A percentile compares a stretch with the other conserved stretches of the same genome.
Evolutionary conservation across 1,140 invertebrate species (phyloP).

Genomic region (Philaenus spumarius): DNA sequence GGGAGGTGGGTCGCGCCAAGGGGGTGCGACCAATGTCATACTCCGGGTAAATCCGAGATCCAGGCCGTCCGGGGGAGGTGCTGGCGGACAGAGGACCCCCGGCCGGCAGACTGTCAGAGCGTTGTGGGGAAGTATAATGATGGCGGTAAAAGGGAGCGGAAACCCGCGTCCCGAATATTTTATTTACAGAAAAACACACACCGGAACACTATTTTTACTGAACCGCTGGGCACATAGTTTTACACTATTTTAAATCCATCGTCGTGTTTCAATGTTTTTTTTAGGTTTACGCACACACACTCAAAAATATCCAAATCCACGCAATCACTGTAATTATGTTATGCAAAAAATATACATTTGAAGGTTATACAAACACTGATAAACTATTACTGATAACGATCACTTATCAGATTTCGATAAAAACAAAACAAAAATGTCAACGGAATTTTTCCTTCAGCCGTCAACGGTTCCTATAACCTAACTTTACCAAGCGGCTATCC

Average conservation of each 20-base stretch:
- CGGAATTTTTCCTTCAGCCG: background rate
- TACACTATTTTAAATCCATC: background rate
- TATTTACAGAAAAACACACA: background rate
- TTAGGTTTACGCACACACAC: background rate
- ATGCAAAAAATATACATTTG: background rate
- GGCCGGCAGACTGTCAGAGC: slow-evolving; percentile 29
- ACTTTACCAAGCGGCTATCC: background rate
- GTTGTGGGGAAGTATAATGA: slow-evolving; percentile 33
- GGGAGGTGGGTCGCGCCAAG: slow-evolving; percentile 56
- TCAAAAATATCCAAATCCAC: background rate
- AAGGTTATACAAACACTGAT: background rate
- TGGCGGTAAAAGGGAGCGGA: slow-evolving; percentile 15
- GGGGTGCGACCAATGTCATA: slow-evolving; percentile 60
- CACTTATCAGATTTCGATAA: background rate
- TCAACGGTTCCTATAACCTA: background rate
- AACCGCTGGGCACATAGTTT: background rate
- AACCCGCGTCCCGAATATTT: background rate
- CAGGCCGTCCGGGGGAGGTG: slow-evolving; percentile 29
- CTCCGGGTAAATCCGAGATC: slow-evolving; percentile 48
- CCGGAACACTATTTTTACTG: background rate
- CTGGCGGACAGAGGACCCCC: slow-evolving; percentile 39
- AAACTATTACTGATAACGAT: background rate
- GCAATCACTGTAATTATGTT: background rate
- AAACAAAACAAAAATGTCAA: too few relatives aligned
- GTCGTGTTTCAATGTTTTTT: background rate